Evolutionary conservation across 2,113 vertebrate species (phyloP).

Genomic region (Dipodomys spectabilis): DNA sequence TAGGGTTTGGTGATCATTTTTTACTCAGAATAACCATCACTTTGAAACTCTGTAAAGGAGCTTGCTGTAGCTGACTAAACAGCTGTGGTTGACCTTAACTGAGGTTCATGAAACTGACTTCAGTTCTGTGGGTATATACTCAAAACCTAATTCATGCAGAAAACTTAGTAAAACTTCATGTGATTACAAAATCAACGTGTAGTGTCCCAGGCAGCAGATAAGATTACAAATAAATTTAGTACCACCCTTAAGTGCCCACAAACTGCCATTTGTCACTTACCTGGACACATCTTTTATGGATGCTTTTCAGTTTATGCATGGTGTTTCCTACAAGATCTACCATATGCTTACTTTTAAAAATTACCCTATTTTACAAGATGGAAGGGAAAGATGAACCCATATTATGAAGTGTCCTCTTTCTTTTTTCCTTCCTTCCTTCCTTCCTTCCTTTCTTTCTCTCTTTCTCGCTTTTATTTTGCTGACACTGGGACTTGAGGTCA

Average conservation of each 20-base stretch:
- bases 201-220: background rate
- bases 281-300: background rate
- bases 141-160: background rate
- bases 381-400: background rate
- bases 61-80: background rate
- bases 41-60: background rate
- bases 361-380: conserved; percentile 28
- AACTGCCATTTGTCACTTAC: conserved; percentile 35
- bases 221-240: conserved; percentile 23
- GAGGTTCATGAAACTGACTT: background rate
- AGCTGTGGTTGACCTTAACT: background rate
- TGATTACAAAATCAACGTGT: background rate
- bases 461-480: too few relatives aligned
- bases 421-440: background rate
- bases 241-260: background rate
- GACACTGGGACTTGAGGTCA: too few relatives aligned
- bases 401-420: conserved; percentile 12
- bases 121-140: background rate
- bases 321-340: background rate
- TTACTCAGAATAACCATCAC: conserved; percentile 13
- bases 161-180: conserved; percentile 18
- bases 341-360: background rate
- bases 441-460: too few relatives aligned
- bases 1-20: conserved; percentile 9
- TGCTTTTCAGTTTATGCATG: conserved; percentile 22